Evolutionary conservation across 2,797 vertebrate genomes (phyloP).

Genomic region (Megalops cyprinoides): DNA sequence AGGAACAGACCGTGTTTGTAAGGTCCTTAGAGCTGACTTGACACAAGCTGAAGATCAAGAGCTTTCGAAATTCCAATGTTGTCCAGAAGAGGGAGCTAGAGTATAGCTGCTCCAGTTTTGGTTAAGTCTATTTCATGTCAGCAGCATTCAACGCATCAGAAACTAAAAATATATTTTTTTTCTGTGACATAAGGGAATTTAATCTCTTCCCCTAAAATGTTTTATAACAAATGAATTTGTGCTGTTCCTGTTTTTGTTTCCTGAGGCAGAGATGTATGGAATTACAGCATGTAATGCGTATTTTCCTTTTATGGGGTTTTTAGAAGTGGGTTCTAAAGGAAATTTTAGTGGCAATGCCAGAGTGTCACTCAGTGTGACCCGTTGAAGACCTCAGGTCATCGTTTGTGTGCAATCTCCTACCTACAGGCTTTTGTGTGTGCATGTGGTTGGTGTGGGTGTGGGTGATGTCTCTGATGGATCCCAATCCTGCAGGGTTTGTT

Average conservation of each 20-base stretch:
- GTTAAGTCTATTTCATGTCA: constrained; percentile 3
- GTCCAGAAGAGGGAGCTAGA: constrained; percentile 50
- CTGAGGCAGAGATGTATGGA: constrained; percentile 21
- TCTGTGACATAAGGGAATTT: constrained; percentile 69
- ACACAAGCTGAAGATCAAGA: not conserved
- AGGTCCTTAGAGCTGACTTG: not conserved
- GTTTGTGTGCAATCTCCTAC: too few species aligned
- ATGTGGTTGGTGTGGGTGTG: too few species aligned
- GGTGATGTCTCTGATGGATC: too few species aligned
- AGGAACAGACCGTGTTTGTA: too few species aligned
- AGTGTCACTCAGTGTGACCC: too few species aligned
- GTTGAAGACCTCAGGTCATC: too few species aligned
- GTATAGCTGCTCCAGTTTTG: not conserved
- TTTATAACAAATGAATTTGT: constrained; percentile 71
- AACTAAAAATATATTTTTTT: constrained; percentile 58
- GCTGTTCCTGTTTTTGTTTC: constrained; percentile 46
- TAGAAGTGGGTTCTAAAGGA: not conserved
- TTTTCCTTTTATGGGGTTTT: not conserved
- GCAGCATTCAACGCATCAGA: constrained; percentile 55
- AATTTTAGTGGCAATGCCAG: not conserved
- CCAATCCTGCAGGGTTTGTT: too few species aligned
- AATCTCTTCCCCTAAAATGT: constrained; percentile 64
- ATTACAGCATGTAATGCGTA: constrained; percentile 22
- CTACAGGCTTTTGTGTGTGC: too few species aligned
- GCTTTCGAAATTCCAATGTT: constrained; percentile 13